These are phyloP conservation scores for Cheirogaleus major DNA, from an alignment of 2,797 vertebrate species.

Conservation along the genomic window DNA sequence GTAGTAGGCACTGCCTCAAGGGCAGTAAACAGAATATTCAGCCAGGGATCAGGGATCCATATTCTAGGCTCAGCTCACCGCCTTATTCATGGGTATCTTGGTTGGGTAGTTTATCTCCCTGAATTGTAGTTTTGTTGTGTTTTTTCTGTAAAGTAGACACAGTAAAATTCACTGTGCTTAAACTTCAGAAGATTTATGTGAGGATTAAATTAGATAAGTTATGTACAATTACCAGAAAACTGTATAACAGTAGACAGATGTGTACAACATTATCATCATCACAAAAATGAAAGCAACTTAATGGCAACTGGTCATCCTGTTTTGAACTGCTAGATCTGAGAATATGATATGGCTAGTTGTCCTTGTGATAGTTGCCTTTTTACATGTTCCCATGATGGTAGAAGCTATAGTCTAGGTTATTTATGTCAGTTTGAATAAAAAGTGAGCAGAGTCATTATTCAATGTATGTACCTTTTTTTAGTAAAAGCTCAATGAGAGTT, in stretches of 20 bases:
- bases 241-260: not conserved
- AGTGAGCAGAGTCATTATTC: not conserved
- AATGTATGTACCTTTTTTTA: conserved; percentile 23
- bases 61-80: not conserved
- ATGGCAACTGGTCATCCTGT: not conserved
- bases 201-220: not conserved
- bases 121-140: not conserved
- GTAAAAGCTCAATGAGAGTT: conserved; percentile 60
- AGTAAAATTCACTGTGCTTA: not conserved
- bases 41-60: not conserved
- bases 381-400: not conserved
- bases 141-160: not conserved
- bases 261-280: not conserved
- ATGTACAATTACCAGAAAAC: not conserved
- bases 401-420: not conserved
- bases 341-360: not conserved
- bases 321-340: not conserved
- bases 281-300: not conserved
- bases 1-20: not conserved
- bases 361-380: not conserved
- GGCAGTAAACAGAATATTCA: not conserved
- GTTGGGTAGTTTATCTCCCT: not conserved
- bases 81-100: not conserved
- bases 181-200: not conserved
- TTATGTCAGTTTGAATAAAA: not conserved